Conservation (phyloP, 2,888 invertebrate genomes). For the Drosophila seclusa region DNA sequence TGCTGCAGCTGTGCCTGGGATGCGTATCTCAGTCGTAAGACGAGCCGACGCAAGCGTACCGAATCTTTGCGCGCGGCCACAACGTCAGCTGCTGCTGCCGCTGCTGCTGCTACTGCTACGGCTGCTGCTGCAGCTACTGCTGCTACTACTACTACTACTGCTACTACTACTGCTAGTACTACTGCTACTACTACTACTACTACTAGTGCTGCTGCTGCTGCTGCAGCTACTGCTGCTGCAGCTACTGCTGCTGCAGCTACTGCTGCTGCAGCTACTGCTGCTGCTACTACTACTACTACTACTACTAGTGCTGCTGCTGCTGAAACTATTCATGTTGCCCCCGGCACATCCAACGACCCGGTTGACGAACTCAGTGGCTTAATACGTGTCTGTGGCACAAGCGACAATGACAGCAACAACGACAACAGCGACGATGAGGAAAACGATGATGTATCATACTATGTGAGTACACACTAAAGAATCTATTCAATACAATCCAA, state of each 20-base stretch:
- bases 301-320: background rate
- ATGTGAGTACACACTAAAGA: constrained; percentile 58
- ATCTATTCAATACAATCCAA: background rate
- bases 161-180: background rate
- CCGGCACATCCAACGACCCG: background rate
- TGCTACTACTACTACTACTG: background rate
- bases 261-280: background rate
- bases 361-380: constrained; percentile 1
- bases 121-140: background rate
- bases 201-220: background rate
- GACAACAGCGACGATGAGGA: constrained; percentile 46
- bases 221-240: background rate
- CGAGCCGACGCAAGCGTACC: constrained; percentile 85
- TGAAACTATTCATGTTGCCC: background rate
- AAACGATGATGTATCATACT: constrained; percentile 47
- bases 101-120: background rate
- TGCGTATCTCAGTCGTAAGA: constrained; percentile 78
- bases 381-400: constrained; percentile 7
- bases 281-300: background rate
- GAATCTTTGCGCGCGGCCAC: constrained; percentile 71
- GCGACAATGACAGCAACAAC: constrained; percentile 18
- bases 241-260: background rate
- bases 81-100: constrained; percentile 1
- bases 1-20: constrained; percentile 89
- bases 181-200: no score